Evolutionary conservation across 2,113 vertebrate genomes (phyloP).

Genomic region (Puma concolor): DNA sequence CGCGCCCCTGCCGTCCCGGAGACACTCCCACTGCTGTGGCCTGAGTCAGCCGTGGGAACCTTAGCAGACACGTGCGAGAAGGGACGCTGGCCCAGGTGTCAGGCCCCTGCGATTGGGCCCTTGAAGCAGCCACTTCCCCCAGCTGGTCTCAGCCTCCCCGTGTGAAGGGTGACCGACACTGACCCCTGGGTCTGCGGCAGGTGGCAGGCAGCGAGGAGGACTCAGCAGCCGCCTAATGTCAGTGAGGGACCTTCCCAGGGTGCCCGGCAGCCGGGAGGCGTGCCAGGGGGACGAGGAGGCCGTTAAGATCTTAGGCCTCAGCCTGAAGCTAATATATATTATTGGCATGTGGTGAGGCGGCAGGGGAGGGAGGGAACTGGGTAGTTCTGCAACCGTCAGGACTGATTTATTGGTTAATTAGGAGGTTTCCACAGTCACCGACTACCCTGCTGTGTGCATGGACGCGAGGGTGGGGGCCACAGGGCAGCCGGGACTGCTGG

Average conservation of each 20-base stretch:
- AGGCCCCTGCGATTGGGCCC: background rate
- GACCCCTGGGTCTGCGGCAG: background rate
- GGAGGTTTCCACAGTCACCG: conserved; percentile 45
- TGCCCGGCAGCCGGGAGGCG: background rate
- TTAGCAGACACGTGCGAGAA: accelerated
- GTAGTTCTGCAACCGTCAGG: background rate
- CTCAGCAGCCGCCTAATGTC: background rate
- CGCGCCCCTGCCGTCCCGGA: no score
- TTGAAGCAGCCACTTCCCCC: background rate
- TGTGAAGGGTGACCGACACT: background rate
- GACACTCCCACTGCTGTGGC: background rate
- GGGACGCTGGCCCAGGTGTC: accelerated
- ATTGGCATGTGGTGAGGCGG: background rate
- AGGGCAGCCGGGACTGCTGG: background rate
- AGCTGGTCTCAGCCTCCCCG: background rate
- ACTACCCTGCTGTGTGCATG: background rate
- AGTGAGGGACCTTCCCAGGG: background rate
- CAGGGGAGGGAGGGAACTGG: background rate
- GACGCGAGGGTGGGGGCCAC: background rate
- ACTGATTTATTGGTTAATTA: conserved; percentile 74
- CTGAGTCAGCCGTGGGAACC: accelerated
- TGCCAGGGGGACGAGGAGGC: background rate
- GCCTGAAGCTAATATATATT: conserved; percentile 18
- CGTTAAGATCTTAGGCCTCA: background rate
- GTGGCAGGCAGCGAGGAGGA: background rate